Conservation (phyloP, 2,888 invertebrate genomes). For the Aromia moschata region DNA sequence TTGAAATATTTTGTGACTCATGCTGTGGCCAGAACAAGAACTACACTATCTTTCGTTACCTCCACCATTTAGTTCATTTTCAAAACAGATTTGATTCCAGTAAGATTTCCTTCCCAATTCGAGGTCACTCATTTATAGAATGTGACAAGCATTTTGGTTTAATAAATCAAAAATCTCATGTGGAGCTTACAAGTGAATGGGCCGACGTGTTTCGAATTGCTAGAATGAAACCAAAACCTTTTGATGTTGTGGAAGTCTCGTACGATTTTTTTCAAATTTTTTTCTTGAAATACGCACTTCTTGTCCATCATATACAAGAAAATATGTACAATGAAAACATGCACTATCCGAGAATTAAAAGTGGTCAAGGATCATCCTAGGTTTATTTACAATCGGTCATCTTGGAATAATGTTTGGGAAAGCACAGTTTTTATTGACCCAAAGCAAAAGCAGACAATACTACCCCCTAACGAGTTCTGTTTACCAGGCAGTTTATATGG, state of each 20-base stretch:
- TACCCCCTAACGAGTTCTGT: background rate
- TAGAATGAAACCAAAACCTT: constrained; percentile 13
- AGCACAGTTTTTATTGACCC: background rate
- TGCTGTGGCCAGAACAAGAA: background rate
- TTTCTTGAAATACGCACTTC: too few species aligned
- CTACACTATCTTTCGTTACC: constrained; percentile 40
- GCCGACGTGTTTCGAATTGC: constrained; percentile 7
- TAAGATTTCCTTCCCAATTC: constrained; percentile 46
- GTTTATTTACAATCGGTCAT: background rate
- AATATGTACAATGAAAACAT: background rate
- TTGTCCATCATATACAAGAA: background rate
- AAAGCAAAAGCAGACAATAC: background rate
- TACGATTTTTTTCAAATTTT: too few species aligned
- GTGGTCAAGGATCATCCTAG: background rate
- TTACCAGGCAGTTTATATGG: background rate
- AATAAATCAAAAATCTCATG: constrained; percentile 36
- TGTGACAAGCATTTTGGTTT: constrained; percentile 43
- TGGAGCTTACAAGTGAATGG: constrained; percentile 34
- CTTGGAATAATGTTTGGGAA: background rate
- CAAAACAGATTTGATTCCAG: constrained; percentile 39
- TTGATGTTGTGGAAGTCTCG: constrained; percentile 10
- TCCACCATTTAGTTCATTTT: constrained; percentile 44
- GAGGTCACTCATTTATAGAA: constrained; percentile 45
- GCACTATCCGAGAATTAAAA: background rate
- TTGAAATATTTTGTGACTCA: background rate